Evolutionary conservation across 1,140 invertebrate species (phyloP), one percentile per base, ranked within the genome.

Genomic region (Aphidius ervi): DNA sequence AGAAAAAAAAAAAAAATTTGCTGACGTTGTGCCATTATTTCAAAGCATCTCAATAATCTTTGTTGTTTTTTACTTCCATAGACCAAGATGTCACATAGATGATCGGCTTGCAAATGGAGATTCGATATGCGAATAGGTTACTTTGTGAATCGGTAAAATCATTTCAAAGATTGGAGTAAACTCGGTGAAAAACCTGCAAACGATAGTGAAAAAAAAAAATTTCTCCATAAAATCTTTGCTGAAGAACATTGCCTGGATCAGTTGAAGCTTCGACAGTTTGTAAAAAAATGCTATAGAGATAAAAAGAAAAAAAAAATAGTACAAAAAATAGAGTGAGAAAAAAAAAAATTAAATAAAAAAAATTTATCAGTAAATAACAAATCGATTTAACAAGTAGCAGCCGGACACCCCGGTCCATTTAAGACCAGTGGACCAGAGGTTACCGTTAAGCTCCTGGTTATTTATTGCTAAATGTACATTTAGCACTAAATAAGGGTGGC

Each of bases 1-100:
- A 6, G 47, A 10, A 41, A 53, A 23, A 8, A 31, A 39, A 50
- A n/a, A 66, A 70, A 67, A 68, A 72, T 65, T 63, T 69, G 70
- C 73, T 73, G 73, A 74, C 73, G 67, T 68, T 59, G 65, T 5
- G 59, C 67, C 68, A 68, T 74, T 73, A 73, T 69, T 72, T 40
- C 16, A 62, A 39, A 16, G 54, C 54, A 41, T 37, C 8, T 20
- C 40, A 7, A 20, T 31, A 39, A 40, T 7, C 10, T 37, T 45
- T 37, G 42, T 9, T 40, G 54, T 56, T 49, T 61, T 49, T 49
- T 43, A 43, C 8, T 43, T 40, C 31, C 48, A 23, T 46, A 10
- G 39, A 39, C 16, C 46, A 40, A 39, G 47, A 57, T 41, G 54
- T 16, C 48, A 37, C 23, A 31, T 31, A 31, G 23, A 31, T 46